A percentile compares a stretch with the other conserved stretches of the same genome.
Evolutionary conservation across 1,140 invertebrate genomes (phyloP).

Genomic region (Drosophila teissieri): DNA sequence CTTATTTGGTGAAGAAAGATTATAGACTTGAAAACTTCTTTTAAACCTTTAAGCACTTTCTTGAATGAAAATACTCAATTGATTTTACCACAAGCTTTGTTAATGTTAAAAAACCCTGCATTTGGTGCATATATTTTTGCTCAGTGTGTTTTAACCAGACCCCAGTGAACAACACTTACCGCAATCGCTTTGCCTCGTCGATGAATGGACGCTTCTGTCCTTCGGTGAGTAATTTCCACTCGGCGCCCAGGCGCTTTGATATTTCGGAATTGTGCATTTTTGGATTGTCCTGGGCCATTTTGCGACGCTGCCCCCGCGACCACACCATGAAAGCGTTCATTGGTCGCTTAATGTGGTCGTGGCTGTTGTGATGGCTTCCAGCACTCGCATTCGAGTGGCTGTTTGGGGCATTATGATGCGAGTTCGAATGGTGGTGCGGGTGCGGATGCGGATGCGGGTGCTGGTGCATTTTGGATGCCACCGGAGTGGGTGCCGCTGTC

Average conservation of each 20-base stretch:
- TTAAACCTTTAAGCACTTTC: too few species aligned
- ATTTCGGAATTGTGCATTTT: constrained; percentile 99
- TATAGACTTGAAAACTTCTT: too few species aligned
- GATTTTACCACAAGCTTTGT: too few species aligned
- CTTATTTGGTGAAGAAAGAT: too few species aligned
- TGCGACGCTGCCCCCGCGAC: constrained; percentile 94
- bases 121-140: not conserved
- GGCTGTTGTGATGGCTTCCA: constrained; percentile 57
- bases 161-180: constrained; percentile 88
- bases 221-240: constrained; percentile 95
- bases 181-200: constrained; percentile 96
- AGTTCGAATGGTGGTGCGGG: not conserved
- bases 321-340: constrained; percentile 98
- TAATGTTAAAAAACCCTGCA: too few species aligned
- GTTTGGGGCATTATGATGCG: constrained; percentile 2
- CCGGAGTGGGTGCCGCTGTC: constrained; percentile 34
- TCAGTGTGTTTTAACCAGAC: constrained; percentile 12
- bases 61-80: too few species aligned
- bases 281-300: constrained; percentile 99
- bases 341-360: constrained; percentile 93
- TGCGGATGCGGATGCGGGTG: constrained; percentile 14
- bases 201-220: constrained; percentile 97
- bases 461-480: constrained; percentile 41
- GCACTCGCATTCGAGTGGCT: constrained; percentile 27
- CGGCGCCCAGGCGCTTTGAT: constrained; percentile 94